Conservation (phyloP, 2,797 vertebrate genomes). For the Phataginus tetradactyla region DNA sequence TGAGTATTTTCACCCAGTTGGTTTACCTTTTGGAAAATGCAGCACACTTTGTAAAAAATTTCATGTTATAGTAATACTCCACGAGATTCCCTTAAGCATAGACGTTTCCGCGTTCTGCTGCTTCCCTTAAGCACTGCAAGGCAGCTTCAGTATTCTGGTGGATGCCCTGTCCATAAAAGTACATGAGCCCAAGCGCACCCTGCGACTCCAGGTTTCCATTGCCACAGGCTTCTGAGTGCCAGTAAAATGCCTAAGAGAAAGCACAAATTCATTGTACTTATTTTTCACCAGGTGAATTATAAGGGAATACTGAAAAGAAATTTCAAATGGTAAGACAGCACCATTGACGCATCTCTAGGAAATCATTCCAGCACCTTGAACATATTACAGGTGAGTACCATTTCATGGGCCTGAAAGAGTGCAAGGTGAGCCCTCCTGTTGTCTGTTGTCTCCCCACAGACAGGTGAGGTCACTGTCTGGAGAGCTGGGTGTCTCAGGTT, state of each 20-base stretch:
- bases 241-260: conserved; percentile 88
- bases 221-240: conserved; percentile 91
- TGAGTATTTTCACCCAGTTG: conserved; percentile 30
- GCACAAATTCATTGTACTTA: not conserved
- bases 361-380: not conserved
- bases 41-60: conserved; percentile 87
- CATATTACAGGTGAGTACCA: not conserved
- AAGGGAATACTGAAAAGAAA: not conserved
- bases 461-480: not conserved
- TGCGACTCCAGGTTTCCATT: conserved; percentile 91
- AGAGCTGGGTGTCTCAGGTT: no score
- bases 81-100: conserved; percentile 90
- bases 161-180: conserved; percentile 87
- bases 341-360: not conserved
- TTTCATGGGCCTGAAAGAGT: not conserved
- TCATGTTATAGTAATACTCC: conserved; percentile 88
- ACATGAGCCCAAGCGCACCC: conserved; percentile 90
- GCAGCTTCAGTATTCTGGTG: conserved; percentile 82
- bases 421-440: not conserved
- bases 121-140: conserved; percentile 86
- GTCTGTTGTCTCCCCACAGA: not conserved
- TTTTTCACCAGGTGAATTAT: not conserved
- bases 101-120: conserved; percentile 87
- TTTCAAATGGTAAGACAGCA: not conserved
- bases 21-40: conserved; percentile 87